Conservation (phyloP, 2,888 invertebrate genomes). For the Trichacis sp. region DNA sequence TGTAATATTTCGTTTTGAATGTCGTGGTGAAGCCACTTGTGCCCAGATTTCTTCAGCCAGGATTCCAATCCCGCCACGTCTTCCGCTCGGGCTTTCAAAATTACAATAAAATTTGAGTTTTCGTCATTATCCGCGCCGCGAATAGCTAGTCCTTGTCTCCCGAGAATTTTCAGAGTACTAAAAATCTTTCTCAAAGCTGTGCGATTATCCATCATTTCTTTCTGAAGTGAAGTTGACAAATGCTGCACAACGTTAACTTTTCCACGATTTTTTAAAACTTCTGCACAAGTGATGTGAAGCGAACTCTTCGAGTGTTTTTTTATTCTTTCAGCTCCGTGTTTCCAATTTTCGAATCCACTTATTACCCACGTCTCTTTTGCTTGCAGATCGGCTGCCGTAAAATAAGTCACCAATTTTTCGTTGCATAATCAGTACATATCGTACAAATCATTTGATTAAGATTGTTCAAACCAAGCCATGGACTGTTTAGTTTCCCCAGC, state of each 20-base stretch:
- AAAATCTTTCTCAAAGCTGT: constrained; percentile 38
- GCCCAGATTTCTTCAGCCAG: constrained; percentile 20
- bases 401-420: constrained; percentile 5
- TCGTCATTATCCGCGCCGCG: constrained; percentile 36
- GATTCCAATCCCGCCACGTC: constrained; percentile 28
- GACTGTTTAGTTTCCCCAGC: constrained; percentile 13
- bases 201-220: constrained; percentile 38
- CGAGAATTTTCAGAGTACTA: constrained; percentile 38
- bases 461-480: constrained; percentile 12
- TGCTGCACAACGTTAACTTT: constrained; percentile 34
- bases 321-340: constrained; percentile 38
- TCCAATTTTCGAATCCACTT: constrained; percentile 40
- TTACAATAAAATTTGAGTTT: constrained; percentile 4
- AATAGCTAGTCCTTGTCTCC: constrained; percentile 43
- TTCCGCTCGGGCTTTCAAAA: constrained; percentile 32
- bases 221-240: constrained; percentile 28
- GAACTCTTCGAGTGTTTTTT: constrained; percentile 33
- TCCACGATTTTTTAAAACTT: constrained; percentile 20
- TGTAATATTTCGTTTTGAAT: too few relatives aligned
- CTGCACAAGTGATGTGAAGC: constrained; percentile 27
- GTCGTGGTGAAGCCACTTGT: too few relatives aligned
- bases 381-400: neutral
- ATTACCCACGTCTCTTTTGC: constrained; percentile 20
- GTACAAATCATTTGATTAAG: constrained; percentile 8
- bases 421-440: constrained; percentile 11